Evolutionary conservation across 2,113 vertebrate genomes (phyloP).

Genomic region (Rhinolophus ferrumequinum): DNA sequence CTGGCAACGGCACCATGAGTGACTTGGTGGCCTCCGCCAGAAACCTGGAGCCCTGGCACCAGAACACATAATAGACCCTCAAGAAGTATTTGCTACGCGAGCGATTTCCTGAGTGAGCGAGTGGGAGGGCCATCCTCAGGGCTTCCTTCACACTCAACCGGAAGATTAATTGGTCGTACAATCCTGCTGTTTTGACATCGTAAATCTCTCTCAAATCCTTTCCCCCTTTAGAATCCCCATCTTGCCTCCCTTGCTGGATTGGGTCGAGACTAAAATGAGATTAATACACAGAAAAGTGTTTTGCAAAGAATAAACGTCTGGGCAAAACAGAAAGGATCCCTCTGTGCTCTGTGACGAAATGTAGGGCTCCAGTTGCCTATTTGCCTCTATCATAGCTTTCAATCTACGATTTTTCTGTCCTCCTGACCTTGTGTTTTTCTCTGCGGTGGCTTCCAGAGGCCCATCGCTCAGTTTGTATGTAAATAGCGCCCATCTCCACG

Average conservation of each 20-base stretch:
- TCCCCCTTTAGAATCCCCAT: conserved; percentile 6
- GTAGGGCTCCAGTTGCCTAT: not conserved
- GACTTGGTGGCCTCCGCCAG: not conserved
- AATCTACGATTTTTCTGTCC: not conserved
- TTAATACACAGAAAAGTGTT: conserved; percentile 60
- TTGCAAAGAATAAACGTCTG: conserved; percentile 48
- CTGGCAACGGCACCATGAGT: not conserved
- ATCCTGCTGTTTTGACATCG: conserved; percentile 30
- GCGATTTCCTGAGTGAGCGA: not conserved
- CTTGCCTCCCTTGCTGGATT: conserved; percentile 53
- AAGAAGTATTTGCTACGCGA: not conserved
- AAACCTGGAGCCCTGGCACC: not conserved
- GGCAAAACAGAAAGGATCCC: not conserved
- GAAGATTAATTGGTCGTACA: conserved; percentile 65
- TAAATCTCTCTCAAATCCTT: conserved; percentile 57
- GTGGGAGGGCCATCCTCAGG: not conserved
- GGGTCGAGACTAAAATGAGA: conserved; percentile 59
- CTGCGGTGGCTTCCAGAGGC: not conserved
- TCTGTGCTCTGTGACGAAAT: not conserved
- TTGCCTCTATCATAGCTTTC: not conserved
- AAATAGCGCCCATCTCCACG: not conserved
- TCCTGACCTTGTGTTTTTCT: not conserved
- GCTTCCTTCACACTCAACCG: not conserved
- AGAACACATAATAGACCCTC: not conserved
- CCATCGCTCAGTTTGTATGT: not conserved